These are phyloP conservation scores for Philopotamus ludificatus DNA, from an alignment of 1,140 invertebrate genomes.

Conservation along the genomic window DNA sequence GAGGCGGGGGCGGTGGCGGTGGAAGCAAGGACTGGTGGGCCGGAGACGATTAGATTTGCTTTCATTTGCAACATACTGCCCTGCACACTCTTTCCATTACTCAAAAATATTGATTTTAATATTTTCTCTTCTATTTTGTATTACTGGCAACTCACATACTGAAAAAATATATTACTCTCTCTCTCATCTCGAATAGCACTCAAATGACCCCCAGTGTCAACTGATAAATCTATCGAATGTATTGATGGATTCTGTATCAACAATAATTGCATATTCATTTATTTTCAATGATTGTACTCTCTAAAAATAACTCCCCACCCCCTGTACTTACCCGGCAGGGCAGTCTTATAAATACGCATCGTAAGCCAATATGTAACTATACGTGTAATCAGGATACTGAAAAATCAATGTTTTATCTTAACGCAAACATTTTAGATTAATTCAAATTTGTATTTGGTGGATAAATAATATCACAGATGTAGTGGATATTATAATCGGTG, in stretches of 20 bases:
- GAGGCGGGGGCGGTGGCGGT: constrained; percentile 9
- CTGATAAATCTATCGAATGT: too few species aligned
- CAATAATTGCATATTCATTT: too few species aligned
- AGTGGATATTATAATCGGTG: background rate
- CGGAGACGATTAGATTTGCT: constrained; percentile 19
- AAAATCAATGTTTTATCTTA: background rate
- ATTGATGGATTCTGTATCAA: too few species aligned
- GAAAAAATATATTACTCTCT: too few species aligned
- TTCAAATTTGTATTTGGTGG: background rate
- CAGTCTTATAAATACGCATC: background rate
- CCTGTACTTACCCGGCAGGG: background rate
- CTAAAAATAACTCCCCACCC: too few species aligned
- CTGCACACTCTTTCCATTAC: constrained; percentile 1
- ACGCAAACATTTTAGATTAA: background rate
- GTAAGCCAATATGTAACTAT: background rate
- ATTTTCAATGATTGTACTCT: too few species aligned
- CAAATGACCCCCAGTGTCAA: too few species aligned
- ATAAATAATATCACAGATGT: background rate
- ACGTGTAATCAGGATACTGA: background rate
- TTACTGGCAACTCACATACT: too few species aligned
- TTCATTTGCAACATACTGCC: constrained; percentile 13
- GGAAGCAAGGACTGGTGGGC: constrained; percentile 36
- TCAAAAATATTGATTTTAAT: background rate
- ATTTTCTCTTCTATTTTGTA: too few species aligned
- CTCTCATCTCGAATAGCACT: too few species aligned